Conservation (phyloP, 2,113 vertebrate species). For the Cinclus mexicanus region DNA sequence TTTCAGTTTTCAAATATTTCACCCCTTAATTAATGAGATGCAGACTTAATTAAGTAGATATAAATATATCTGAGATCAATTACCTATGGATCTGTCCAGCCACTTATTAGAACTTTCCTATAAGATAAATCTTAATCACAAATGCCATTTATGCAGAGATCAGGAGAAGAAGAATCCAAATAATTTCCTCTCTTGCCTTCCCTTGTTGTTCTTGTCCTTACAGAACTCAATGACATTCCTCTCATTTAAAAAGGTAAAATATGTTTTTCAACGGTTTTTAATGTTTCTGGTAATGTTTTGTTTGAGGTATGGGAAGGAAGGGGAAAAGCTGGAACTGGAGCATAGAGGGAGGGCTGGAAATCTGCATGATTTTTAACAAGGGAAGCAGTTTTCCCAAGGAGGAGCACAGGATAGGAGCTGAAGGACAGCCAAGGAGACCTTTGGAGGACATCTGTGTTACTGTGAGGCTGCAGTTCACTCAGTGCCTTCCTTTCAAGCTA, state of each 20-base stretch:
- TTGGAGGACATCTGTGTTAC: neutral
- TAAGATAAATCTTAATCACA: neutral
- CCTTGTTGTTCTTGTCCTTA: neutral
- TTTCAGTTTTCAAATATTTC: slow-evolving; percentile 9
- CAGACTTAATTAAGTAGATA: neutral
- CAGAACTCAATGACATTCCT: neutral
- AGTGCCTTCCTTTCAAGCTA: neutral
- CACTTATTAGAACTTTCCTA: neutral
- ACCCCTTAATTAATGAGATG: neutral
- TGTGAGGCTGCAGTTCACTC: neutral
- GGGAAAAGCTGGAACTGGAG: neutral
- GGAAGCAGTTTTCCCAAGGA: neutral
- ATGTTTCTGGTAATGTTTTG: neutral
- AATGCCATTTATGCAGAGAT: neutral
- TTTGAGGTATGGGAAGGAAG: slow-evolving; percentile 4
- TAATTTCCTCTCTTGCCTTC: slow-evolving; percentile 5
- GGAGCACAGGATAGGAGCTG: neutral
- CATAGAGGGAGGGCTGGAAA: neutral
- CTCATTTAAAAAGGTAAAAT: neutral
- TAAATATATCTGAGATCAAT: neutral
- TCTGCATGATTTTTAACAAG: neutral
- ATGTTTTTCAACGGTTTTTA: neutral
- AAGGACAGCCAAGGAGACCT: slow-evolving; percentile 39
- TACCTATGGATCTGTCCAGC: neutral
- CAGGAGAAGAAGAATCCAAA: neutral